These are phyloP conservation scores for Nestor notabilis DNA, from an alignment of 2,113 vertebrate species.

Conservation along the genomic window DNA sequence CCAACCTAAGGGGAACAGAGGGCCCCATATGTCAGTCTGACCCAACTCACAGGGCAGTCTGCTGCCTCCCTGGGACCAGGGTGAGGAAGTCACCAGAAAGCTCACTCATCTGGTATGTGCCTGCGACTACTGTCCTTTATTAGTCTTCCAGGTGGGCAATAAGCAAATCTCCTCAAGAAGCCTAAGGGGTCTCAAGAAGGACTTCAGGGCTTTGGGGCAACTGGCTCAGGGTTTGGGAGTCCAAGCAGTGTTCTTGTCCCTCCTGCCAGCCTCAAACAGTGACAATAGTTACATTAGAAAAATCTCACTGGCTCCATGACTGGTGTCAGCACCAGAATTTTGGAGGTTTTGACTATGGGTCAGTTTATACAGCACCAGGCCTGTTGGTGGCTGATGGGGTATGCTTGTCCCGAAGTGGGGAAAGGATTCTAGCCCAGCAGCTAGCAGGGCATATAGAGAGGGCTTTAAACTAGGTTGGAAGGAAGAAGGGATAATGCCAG, in stretches of 20 bases:
- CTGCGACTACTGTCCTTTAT: background rate
- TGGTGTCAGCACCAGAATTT: background rate
- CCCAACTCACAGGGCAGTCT: background rate
- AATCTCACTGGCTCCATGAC: background rate
- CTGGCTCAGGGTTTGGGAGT: background rate
- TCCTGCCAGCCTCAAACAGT: background rate
- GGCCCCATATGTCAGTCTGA: background rate
- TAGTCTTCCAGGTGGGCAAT: background rate
- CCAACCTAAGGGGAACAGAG: background rate
- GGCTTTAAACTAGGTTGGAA: background rate
- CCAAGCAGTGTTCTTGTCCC: background rate
- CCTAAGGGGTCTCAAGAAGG: background rate
- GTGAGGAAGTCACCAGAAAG: background rate
- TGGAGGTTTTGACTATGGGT: background rate
- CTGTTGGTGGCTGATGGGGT: background rate
- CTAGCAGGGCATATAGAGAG: background rate
- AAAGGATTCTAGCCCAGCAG: background rate
- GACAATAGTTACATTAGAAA: background rate
- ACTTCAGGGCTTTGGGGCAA: background rate
- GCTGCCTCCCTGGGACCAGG: background rate
- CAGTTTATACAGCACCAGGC: background rate
- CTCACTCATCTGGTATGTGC: background rate
- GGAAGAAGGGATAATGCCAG: background rate
- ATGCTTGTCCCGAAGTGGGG: background rate
- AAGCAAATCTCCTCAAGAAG: background rate